phyloP scores from a whole-genome alignment of 2,888 invertebrate genomes.

The Lasioglossum zephyrum region DNA sequence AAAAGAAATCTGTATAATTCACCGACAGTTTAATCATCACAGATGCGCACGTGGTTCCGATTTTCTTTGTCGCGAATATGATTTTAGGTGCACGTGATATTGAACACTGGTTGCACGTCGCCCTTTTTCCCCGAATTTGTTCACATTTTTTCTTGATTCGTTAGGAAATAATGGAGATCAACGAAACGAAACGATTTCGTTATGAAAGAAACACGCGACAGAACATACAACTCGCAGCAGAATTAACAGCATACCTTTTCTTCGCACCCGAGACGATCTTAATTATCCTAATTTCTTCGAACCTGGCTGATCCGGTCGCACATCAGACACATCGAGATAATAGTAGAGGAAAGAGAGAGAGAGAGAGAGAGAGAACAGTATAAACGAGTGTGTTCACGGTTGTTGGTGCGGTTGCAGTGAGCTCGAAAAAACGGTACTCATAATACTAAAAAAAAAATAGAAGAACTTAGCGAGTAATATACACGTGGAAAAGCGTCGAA shows the following conservation, averaged over 20 bases:
- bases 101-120: slow-evolving; percentile 62
- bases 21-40: not conserved
- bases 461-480: slow-evolving; percentile 51
- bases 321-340: slow-evolving; percentile 52
- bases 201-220: slow-evolving; percentile 24
- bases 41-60: not conserved
- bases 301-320: slow-evolving; percentile 30
- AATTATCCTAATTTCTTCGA: slow-evolving; percentile 25
- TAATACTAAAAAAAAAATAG: slow-evolving; percentile 41
- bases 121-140: slow-evolving; percentile 37
- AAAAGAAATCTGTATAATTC: not conserved
- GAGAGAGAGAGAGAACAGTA: slow-evolving; percentile 15
- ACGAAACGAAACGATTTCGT: slow-evolving; percentile 49
- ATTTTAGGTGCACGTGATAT: slow-evolving; percentile 10
- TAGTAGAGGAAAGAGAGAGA: slow-evolving; percentile 6
- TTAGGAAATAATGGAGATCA: slow-evolving; percentile 50
- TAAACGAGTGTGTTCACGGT: slow-evolving; percentile 43
- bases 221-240: slow-evolving; percentile 35
- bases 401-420: slow-evolving; percentile 51
- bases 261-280: slow-evolving; percentile 36
- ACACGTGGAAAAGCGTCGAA: slow-evolving; percentile 63
- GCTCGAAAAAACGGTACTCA: slow-evolving; percentile 51
- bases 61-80: slow-evolving; percentile 27
- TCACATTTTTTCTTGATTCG: slow-evolving; percentile 7
- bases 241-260: slow-evolving; percentile 67